Evolutionary conservation across 92 coral and sea anemone genomes (phyloP).

Genomic region (Porites lobata): DNA sequence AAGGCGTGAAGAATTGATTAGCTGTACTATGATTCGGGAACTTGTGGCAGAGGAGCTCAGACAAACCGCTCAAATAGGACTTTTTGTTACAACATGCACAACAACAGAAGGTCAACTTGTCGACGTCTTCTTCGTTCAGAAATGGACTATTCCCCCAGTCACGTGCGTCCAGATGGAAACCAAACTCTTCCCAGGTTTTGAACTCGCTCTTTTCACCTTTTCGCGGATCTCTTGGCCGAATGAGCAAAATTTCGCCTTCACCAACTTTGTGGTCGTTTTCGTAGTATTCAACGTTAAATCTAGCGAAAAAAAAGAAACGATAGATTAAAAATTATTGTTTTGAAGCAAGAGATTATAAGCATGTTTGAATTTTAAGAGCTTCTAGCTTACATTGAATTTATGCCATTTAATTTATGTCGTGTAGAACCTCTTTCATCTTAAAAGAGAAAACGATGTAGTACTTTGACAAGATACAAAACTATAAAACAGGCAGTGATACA

Average conservation of each 20-base stretch:
- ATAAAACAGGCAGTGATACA: too few relatives aligned
- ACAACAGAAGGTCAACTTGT: conserved; percentile 49
- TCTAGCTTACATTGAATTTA: too few relatives aligned
- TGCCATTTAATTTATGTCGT: too few relatives aligned
- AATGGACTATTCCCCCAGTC: conserved; percentile 53
- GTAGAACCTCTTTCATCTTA: too few relatives aligned
- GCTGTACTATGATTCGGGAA: conserved; percentile 46
- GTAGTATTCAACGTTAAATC: conserved; percentile 52
- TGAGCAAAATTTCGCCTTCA: conserved; percentile 43
- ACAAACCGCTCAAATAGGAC: conserved; percentile 25
- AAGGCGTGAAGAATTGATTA: conserved; percentile 57
- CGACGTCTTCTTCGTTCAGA: conserved; percentile 41
- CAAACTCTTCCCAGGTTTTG: conserved; percentile 30
- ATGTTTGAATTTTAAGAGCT: too few relatives aligned
- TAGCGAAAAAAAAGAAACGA: neutral
- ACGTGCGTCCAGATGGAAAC: conserved; percentile 19
- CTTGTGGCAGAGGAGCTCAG: conserved; percentile 17
- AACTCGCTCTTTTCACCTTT: conserved; percentile 23
- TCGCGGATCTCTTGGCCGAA: conserved; percentile 52
- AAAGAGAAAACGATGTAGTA: too few relatives aligned
- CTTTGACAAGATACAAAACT: too few relatives aligned
- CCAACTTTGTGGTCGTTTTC: conserved; percentile 26
- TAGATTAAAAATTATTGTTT: neutral
- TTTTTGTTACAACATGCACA: conserved; percentile 39
- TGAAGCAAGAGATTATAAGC: neutral